These are phyloP conservation scores for Phylloscopus trochilus DNA, from an alignment of 2,113 vertebrate species.

Conservation along the genomic window DNA sequence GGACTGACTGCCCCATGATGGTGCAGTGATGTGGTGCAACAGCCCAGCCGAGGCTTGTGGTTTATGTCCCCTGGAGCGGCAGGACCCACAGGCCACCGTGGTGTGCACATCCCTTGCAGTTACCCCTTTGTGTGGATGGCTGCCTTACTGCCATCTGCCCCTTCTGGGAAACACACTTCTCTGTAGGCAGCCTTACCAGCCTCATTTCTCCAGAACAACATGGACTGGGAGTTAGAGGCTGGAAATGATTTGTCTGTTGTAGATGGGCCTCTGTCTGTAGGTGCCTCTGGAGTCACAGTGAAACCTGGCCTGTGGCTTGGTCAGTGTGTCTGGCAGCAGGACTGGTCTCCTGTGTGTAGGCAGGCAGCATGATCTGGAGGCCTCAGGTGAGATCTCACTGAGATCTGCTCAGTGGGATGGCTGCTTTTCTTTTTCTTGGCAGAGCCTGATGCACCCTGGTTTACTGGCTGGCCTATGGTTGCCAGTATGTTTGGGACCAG, in stretches of 20 bases:
- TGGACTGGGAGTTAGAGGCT: fast-evolving
- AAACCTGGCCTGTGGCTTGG: neutral
- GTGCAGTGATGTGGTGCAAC: neutral
- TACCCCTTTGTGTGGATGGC: neutral
- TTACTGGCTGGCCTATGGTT: neutral
- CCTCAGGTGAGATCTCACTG: neutral
- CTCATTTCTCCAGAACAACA: neutral
- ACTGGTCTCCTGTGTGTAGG: neutral
- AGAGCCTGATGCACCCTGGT: neutral
- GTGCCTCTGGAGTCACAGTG: neutral
- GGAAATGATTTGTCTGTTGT: neutral
- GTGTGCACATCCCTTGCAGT: neutral
- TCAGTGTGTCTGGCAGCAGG: neutral
- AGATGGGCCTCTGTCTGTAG: too few species aligned
- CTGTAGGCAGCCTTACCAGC: neutral
- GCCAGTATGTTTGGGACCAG: neutral
- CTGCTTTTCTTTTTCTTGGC: neutral
- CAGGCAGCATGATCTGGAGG: neutral
- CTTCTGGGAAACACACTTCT: neutral
- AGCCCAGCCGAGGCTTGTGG: neutral
- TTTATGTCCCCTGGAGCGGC: neutral
- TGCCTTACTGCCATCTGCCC: neutral
- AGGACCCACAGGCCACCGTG: fast-evolving
- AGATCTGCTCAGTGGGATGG: neutral
- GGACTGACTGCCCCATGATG: fast-evolving